Conservation (phyloP, 2,797 vertebrate species). For the Micrastur ruficollis region DNA sequence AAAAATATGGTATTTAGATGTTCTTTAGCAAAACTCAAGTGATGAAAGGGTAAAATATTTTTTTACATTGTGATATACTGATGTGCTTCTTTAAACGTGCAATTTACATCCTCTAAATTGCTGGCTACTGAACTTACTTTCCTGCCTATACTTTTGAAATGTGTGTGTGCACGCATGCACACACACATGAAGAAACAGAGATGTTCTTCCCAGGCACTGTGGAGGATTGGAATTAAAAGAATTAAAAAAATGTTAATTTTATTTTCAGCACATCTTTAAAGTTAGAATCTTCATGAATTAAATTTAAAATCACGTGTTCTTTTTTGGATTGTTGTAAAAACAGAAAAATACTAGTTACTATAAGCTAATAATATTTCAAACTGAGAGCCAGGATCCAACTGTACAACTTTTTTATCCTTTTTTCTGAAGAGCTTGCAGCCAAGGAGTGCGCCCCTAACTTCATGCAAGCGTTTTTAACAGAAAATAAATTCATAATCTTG, state of each 20-base stretch:
- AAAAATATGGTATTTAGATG: neutral
- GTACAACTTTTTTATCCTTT: neutral
- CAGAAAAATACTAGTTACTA: neutral
- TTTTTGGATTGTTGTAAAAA: neutral
- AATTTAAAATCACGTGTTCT: neutral
- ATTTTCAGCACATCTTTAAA: neutral
- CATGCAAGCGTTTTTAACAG: neutral
- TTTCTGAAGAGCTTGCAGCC: neutral
- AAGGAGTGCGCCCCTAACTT: neutral
- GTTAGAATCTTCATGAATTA: neutral
- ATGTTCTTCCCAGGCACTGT: neutral
- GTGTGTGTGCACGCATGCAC: accelerated
- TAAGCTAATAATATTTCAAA: neutral
- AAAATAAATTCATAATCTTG: neutral
- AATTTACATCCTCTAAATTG: neutral
- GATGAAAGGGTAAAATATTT: neutral
- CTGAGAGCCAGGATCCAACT: neutral
- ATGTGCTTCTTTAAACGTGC: neutral
- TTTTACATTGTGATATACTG: neutral
- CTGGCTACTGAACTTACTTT: neutral
- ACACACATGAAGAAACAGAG: neutral
- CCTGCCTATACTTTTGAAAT: neutral
- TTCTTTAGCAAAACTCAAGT: neutral
- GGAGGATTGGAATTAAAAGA: neutral
- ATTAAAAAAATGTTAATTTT: neutral